Conservation (phyloP, 2,113 vertebrate genomes). For the Pao palembangensis region DNA sequence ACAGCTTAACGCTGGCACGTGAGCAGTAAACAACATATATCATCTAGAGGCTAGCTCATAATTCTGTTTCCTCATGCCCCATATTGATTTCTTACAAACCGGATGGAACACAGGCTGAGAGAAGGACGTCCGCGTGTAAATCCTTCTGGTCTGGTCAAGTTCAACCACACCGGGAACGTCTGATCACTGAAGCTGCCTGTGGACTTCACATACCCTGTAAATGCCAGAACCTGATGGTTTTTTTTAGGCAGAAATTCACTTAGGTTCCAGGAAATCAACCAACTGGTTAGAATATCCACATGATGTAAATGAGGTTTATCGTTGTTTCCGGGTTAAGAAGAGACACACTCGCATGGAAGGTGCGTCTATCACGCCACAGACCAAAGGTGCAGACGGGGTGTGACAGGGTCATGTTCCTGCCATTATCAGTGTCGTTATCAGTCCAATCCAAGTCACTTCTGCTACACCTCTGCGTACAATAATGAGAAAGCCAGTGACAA, state of each 20-base stretch:
- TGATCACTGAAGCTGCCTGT: slow-evolving; percentile 30
- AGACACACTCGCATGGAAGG: too few species aligned
- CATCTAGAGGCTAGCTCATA: slow-evolving; percentile 40
- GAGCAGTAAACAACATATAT: slow-evolving; percentile 43
- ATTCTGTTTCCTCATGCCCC: slow-evolving; percentile 44
- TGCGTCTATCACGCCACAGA: too few species aligned
- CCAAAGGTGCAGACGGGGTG: slow-evolving; percentile 5
- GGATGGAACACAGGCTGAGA: slow-evolving; percentile 13
- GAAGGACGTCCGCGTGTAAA: slow-evolving; percentile 15
- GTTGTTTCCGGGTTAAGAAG: too few species aligned
- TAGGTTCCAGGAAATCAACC: too few species aligned
- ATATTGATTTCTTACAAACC: slow-evolving; percentile 51
- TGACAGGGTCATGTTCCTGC: neutral
- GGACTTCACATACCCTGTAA: slow-evolving; percentile 11
- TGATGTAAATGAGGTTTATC: too few species aligned
- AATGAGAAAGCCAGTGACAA: neutral
- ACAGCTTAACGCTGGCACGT: slow-evolving; percentile 36
- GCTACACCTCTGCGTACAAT: neutral
- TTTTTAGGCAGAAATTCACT: too few species aligned
- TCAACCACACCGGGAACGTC: neutral
- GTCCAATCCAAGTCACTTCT: slow-evolving; percentile 7
- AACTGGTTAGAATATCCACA: too few species aligned
- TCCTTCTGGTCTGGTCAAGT: neutral
- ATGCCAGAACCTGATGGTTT: slow-evolving; percentile 2
- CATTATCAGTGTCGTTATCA: slow-evolving; percentile 9